Percentiles rank a stretch among this genome's conserved stretches.
Evolutionary conservation across 2,888 invertebrate genomes (phyloP).

Genomic region (Lithodes maja): DNA sequence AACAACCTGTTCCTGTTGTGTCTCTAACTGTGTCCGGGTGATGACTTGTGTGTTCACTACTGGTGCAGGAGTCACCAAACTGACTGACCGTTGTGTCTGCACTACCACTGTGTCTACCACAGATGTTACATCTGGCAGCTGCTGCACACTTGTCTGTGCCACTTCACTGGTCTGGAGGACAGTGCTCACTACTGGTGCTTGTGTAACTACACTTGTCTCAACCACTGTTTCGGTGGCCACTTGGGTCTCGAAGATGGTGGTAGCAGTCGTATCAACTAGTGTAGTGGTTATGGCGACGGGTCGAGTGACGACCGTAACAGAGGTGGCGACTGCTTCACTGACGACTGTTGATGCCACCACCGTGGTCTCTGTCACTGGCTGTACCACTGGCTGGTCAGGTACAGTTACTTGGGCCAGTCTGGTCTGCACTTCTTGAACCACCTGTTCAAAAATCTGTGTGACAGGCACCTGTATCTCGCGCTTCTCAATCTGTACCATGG

Average conservation of each 20-base stretch:
- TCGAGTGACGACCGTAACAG: slow-evolving; percentile 23
- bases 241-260: slow-evolving; percentile 42
- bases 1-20: slow-evolving; percentile 51
- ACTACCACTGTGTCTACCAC: slow-evolving; percentile 51
- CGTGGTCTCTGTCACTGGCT: slow-evolving; percentile 35
- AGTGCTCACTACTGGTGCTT: slow-evolving; percentile 16
- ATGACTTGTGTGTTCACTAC: slow-evolving; percentile 50
- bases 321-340: slow-evolving; percentile 57
- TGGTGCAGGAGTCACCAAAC: slow-evolving; percentile 59
- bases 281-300: slow-evolving; percentile 47
- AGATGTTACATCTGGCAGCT: slow-evolving; percentile 52
- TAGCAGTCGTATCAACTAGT: slow-evolving; percentile 40
- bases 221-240: slow-evolving; percentile 32
- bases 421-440: slow-evolving; percentile 53
- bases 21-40: slow-evolving; percentile 48
- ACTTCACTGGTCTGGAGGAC: slow-evolving; percentile 44
- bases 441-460: slow-evolving; percentile 59
- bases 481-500: slow-evolving; percentile 57
- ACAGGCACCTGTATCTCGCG: slow-evolving; percentile 63
- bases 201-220: slow-evolving; percentile 42
- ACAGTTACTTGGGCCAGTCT: slow-evolving; percentile 36
- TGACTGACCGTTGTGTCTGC: slow-evolving; percentile 48
- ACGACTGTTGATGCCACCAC: slow-evolving; percentile 51
- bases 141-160: slow-evolving; percentile 39
- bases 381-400: slow-evolving; percentile 44